These are phyloP conservation scores for Sylvilagus bachmani DNA, from an alignment of 2,113 vertebrate species.

Conservation along the genomic window DNA sequence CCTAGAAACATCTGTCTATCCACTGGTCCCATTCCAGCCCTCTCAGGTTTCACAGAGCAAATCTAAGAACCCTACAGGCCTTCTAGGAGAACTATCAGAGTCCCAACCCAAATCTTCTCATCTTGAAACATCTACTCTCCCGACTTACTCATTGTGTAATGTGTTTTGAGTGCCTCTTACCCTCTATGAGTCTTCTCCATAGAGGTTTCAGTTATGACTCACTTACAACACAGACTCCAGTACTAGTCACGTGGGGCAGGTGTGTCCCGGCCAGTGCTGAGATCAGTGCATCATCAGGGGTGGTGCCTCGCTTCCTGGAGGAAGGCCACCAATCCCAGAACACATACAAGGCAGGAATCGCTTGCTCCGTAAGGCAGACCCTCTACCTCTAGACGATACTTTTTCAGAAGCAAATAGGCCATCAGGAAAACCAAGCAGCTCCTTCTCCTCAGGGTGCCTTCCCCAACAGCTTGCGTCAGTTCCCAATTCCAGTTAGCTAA, in stretches of 20 bases:
- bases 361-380: neutral
- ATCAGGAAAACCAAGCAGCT: neutral
- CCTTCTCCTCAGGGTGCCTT: neutral
- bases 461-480: neutral
- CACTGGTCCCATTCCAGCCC: neutral
- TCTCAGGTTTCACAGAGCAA: neutral
- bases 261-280: neutral
- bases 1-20: neutral
- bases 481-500: neutral
- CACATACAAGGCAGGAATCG: neutral
- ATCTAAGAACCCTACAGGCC: neutral
- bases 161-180: neutral
- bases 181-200: neutral
- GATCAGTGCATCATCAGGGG: neutral
- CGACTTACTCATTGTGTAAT: neutral
- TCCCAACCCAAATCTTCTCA: neutral
- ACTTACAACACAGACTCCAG: neutral
- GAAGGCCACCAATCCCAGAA: neutral
- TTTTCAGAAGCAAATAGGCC: neutral
- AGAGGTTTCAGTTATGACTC: neutral
- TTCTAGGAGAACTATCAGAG: neutral
- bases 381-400: neutral
- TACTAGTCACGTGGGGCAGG: neutral
- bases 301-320: neutral
- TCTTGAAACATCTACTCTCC: neutral